These are phyloP conservation scores for Phataginus tricuspis DNA, from an alignment of 2,797 vertebrate genomes.

Conservation along the genomic window DNA sequence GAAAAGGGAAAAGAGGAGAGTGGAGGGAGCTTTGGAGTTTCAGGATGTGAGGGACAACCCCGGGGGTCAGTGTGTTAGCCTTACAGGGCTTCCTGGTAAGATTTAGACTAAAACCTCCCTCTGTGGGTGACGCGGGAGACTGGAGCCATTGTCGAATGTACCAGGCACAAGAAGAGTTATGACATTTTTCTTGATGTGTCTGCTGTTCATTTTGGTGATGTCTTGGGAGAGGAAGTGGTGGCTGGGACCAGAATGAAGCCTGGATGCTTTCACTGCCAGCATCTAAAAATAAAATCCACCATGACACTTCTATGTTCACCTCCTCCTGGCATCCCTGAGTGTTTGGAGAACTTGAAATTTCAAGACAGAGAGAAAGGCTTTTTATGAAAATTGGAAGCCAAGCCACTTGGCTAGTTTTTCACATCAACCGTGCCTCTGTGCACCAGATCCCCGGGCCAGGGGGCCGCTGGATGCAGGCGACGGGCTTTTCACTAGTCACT, in stretches of 20 bases:
- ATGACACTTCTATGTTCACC: accelerated
- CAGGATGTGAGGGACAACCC: background rate
- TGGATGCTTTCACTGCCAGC: background rate
- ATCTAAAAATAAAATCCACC: slow-evolving; percentile 62
- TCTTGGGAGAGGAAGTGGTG: slow-evolving; percentile 17
- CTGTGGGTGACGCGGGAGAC: background rate
- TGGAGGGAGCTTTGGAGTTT: background rate
- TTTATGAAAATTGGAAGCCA: background rate
- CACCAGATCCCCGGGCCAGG: background rate
- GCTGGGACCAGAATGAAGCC: background rate
- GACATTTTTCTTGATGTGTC: background rate
- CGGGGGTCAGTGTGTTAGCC: background rate
- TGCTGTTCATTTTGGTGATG: slow-evolving; percentile 37
- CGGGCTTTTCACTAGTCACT: background rate
- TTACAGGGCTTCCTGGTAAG: background rate
- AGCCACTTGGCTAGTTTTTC: background rate
- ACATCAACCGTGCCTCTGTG: background rate
- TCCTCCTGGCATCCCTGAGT: background rate
- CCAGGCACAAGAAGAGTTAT: background rate
- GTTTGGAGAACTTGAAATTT: slow-evolving; percentile 20
- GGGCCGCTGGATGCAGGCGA: background rate
- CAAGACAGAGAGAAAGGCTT: background rate
- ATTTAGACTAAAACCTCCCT: background rate
- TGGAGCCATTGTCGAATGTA: background rate
- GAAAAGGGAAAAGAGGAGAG: accelerated